These are phyloP conservation scores for Hippocampus barbouri DNA, from an alignment of 2,113 vertebrate genomes.

Conservation along the genomic window DNA sequence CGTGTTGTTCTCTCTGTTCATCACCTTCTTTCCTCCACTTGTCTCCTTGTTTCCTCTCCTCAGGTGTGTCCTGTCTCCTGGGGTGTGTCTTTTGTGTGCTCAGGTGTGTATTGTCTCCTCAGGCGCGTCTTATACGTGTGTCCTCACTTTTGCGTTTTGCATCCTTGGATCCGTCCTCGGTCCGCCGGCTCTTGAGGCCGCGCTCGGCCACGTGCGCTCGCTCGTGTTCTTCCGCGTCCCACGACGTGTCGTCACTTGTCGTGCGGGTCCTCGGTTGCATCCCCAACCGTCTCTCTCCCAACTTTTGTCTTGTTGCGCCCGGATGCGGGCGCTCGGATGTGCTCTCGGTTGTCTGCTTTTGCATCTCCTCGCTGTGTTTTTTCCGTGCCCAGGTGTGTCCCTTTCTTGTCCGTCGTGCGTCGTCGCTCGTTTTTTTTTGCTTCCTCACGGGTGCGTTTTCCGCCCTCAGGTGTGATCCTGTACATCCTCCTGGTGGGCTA, in stretches of 20 bases:
- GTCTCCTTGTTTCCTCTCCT: constrained; percentile 3
- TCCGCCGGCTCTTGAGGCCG: too few relatives aligned
- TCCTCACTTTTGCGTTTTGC: neutral
- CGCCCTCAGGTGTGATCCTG: constrained; percentile 67
- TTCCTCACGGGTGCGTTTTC: neutral
- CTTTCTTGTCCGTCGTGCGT: neutral
- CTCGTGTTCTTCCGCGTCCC: neutral
- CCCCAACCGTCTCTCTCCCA: too few relatives aligned
- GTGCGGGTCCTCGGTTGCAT: neutral
- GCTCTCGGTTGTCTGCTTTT: neutral
- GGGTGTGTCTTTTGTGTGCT: constrained; percentile 12
- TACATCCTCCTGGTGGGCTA: constrained; percentile 75
- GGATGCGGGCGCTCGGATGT: neutral
- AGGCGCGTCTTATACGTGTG: constrained; percentile 25
- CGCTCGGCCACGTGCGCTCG: neutral
- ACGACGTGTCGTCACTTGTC: too few relatives aligned
- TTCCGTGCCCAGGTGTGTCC: neutral
- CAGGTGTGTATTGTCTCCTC: constrained; percentile 9
- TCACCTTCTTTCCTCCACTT: constrained; percentile 1
- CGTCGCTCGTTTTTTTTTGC: neutral
- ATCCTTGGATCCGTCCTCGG: neutral
- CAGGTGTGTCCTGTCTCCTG: constrained; percentile 4
- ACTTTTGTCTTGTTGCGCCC: neutral
- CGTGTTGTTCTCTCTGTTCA: neutral
- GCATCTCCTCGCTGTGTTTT: neutral